Conservation (phyloP, 2,113 vertebrate genomes). For the Leucopsar rothschildi region DNA sequence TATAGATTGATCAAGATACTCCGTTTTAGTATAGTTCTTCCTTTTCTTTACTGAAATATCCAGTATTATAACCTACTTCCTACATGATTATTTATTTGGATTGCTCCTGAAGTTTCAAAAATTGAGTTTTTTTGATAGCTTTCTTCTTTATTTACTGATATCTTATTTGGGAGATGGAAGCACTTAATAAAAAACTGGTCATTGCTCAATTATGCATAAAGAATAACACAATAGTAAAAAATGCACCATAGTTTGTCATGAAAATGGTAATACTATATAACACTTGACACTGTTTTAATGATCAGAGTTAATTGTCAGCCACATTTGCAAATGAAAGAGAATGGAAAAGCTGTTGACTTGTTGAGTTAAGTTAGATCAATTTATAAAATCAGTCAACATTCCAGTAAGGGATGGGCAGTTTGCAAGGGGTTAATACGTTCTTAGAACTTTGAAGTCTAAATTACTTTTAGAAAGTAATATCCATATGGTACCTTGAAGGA, state of each 20-base stretch:
- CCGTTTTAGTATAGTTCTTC: not conserved
- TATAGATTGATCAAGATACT: not conserved
- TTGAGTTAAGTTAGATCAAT: not conserved
- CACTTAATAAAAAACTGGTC: not conserved
- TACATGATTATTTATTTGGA: not conserved
- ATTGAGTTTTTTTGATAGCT: not conserved
- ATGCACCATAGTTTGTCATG: not conserved
- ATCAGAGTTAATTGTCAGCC: not conserved
- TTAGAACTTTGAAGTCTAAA: slow-evolving; percentile 58
- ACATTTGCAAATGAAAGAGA: not conserved
- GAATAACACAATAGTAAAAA: not conserved
- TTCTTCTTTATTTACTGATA: not conserved
- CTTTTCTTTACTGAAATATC: not conserved
- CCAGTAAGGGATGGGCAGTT: not conserved
- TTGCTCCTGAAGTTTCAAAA: not conserved
- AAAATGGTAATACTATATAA: not conserved
- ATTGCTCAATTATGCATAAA: not conserved
- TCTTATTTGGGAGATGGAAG: not conserved
- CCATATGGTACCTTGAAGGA: slow-evolving; percentile 75
- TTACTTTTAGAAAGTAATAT: slow-evolving; percentile 73
- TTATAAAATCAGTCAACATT: not conserved
- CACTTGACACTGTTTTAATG: not conserved
- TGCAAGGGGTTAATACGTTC: slow-evolving; percentile 62
- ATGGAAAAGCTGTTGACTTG: not conserved
- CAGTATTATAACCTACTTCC: not conserved